Evolutionary conservation across 2,797 vertebrate genomes (phyloP), one percentile per base, ranked within the genome.

Genomic region (Sebastes wilsoni): DNA sequence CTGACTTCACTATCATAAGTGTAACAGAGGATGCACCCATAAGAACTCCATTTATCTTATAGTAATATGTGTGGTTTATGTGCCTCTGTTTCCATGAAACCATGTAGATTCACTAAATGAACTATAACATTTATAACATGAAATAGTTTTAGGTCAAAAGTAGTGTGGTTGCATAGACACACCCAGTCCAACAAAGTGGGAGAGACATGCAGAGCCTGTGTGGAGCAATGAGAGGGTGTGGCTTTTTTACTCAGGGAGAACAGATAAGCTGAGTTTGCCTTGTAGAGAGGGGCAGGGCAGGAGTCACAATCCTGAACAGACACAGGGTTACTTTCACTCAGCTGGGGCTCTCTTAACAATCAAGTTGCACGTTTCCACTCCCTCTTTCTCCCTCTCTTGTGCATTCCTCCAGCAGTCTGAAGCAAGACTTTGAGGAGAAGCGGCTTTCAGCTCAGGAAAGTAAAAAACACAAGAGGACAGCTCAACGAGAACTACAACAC

Each of bases 141-240:
- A 68, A 75, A 64, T 42, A n/a, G 11, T 69, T 61, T 3, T 3
- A 28, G 42, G 2, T 11, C 2, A 72, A 73, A 64, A 79, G 23
- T 28, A 7, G 6, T 4, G 6, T 66, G 22, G 27, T 46, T 64
- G 14, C 76, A 59, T 30, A 69, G 93, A 92, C 96, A 96, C 95
- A 95, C 95, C 95, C 95, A 95, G 87, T 86, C 66, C 88, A 88
- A 90, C 90, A 92, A 86, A 94, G 84, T 91, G 88, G 87, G 81
- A 80, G 85, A 87, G 85, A 79, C 87, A 81, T 32, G 25, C 65
- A 77, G 72, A 83, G 82, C 34, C 69, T 73, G 89, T 92, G 89
- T 94, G 91, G 83, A 94, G 94, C 92, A 94, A 94, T 82, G 87
- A 72, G 92, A 95, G 89, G 96, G 96, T 91, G 95, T 95, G 95